A percentile compares a stretch with the other conserved stretches of the same genome.
Evolutionary conservation across 2,888 invertebrate genomes (phyloP).

Genomic region (Calameuta pallipes): DNA sequence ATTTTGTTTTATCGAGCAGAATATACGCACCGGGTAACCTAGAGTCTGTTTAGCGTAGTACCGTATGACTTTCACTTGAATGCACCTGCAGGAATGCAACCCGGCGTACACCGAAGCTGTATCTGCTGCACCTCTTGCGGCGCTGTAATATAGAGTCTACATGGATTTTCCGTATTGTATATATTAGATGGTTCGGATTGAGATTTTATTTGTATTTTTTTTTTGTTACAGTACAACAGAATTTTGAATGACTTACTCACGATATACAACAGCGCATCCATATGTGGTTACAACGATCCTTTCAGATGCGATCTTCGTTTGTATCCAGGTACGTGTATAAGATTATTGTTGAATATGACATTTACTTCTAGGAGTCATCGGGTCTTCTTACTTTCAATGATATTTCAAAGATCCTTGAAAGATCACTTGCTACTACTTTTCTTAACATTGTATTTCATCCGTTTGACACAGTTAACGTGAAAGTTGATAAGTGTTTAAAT

Average conservation of each 20-base stretch:
- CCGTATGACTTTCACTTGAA: neutral
- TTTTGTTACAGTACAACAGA: slow-evolving; percentile 80
- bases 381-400: neutral
- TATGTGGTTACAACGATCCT: slow-evolving; percentile 87
- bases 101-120: neutral
- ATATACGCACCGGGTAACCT: neutral
- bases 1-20: neutral
- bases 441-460: no score
- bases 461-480: slow-evolving; percentile 33
- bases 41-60: neutral
- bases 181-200: neutral
- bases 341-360: neutral
- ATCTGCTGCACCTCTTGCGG: neutral
- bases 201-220: slow-evolving; percentile 6
- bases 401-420: neutral
- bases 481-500: slow-evolving; percentile 22
- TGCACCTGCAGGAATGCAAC: neutral
- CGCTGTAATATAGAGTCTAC: neutral
- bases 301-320: slow-evolving; percentile 84
- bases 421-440: no score
- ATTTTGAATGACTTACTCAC: slow-evolving; percentile 90
- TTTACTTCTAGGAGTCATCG: neutral
- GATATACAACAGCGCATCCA: slow-evolving; percentile 85
- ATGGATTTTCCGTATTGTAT: neutral
- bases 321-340: slow-evolving; percentile 75